Evolutionary conservation across 2,797 vertebrate genomes (phyloP).

Genomic region (Pseudomugil tenellus): DNA sequence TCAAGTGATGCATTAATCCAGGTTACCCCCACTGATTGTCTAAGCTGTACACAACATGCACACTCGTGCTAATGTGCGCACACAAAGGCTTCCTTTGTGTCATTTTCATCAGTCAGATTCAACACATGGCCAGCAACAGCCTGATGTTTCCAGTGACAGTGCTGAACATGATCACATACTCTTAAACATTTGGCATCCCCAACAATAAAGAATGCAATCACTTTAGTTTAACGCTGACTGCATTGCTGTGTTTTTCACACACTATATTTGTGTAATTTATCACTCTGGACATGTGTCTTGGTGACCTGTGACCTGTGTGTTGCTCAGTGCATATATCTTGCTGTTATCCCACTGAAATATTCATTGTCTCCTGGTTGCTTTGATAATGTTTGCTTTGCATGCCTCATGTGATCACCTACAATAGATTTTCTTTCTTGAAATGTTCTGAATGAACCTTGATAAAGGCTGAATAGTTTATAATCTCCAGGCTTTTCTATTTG

Average conservation of each 20-base stretch:
- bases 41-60: conserved; percentile 43
- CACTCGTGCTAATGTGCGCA: conserved; percentile 1
- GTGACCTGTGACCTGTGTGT: conserved; percentile 41
- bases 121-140: conserved; percentile 59
- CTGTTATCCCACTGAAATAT: conserved; percentile 33
- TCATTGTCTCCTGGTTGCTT: conserved; percentile 21
- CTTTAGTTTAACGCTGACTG: conserved; percentile 39
- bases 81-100: conserved; percentile 34
- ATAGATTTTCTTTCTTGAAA: conserved; percentile 3
- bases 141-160: conserved; percentile 29
- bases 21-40: conserved; percentile 68
- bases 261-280: conserved; percentile 47
- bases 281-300: conserved; percentile 17
- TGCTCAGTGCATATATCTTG: conserved; percentile 34
- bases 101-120: conserved; percentile 44
- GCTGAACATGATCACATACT: conserved; percentile 56
- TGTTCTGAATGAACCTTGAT: conserved; percentile 49
- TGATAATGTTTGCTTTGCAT: conserved; percentile 18
- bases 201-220: conserved; percentile 56
- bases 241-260: conserved; percentile 38
- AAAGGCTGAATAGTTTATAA: conserved; percentile 57
- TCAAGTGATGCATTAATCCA: conserved; percentile 77
- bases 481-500: conserved; percentile 44
- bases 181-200: conserved; percentile 37
- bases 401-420: conserved; percentile 29